Percentiles rank a stretch among this genome's conserved stretches.
Evolutionary conservation across 2,113 vertebrate genomes (phyloP).

Genomic region (Eleginops maclovinus): DNA sequence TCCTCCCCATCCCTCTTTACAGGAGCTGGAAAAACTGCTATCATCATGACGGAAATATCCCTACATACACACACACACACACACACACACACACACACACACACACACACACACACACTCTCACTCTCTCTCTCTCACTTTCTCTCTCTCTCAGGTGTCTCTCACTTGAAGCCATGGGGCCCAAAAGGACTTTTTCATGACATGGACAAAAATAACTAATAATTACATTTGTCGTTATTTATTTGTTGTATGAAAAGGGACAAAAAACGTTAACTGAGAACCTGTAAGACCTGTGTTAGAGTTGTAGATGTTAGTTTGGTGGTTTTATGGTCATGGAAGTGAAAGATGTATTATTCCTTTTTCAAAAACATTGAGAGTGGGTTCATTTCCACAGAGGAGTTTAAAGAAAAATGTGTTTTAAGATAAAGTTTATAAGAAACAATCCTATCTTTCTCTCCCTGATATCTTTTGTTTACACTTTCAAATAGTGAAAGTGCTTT

Average conservation of each 20-base stretch:
- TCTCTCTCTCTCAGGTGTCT: too few species aligned
- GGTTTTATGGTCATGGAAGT: background rate
- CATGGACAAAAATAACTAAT: too few species aligned
- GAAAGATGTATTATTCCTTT: background rate
- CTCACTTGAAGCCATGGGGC: too few species aligned
- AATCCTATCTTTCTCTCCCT: background rate
- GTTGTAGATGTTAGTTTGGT: background rate
- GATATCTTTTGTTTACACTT: background rate
- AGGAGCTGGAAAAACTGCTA: conserved; percentile 46
- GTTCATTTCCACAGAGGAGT: background rate
- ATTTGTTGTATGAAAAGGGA: too few species aligned
- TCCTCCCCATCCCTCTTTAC: background rate
- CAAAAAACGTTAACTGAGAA: background rate
- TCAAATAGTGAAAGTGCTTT: background rate
- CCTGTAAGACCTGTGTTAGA: background rate
- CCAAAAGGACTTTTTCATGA: too few species aligned
- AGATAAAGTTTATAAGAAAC: background rate
- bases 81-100: conserved; percentile 12
- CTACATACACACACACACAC: background rate
- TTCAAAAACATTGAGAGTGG: background rate
- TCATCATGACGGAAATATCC: conserved; percentile 67
- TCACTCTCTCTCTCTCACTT: too few species aligned
- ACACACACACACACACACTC: conserved; percentile 3
- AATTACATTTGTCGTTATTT: too few species aligned
- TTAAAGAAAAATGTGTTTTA: background rate